Percentiles rank a stretch among this genome's conserved stretches.
Conservation (phyloP, 2,888 invertebrate genomes). For the Scrobipalpa costella region DNA sequence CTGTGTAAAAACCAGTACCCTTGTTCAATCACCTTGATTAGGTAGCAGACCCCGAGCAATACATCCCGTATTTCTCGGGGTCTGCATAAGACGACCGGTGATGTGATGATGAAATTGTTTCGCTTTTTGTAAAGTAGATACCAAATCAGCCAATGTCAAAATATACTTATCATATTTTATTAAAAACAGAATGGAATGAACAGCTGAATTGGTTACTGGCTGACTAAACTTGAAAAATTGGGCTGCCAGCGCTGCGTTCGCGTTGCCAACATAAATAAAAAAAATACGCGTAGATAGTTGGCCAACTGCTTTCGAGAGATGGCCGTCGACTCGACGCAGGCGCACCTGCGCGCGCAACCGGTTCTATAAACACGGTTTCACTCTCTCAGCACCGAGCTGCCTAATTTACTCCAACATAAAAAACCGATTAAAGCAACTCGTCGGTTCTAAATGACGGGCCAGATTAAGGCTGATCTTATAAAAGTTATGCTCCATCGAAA, state of each 20-base stretch:
- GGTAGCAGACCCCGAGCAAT: too few relatives aligned
- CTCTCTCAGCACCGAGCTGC: conserved; percentile 42
- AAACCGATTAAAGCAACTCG: conserved; percentile 21
- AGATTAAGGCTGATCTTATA: conserved; percentile 12
- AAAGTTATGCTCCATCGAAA: neutral
- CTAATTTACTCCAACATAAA: conserved; percentile 36
- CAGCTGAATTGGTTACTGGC: too few relatives aligned
- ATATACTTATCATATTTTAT: too few relatives aligned
- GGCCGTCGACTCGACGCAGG: conserved; percentile 43
- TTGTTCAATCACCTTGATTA: too few relatives aligned
- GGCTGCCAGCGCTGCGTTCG: neutral
- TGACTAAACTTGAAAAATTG: neutral
- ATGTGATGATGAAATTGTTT: too few relatives aligned
- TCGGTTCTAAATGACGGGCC: conserved; percentile 6
- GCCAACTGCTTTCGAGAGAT: conserved; percentile 37
- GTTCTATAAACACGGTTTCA: conserved; percentile 74
- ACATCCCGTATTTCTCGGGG: too few relatives aligned
- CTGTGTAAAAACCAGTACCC: too few relatives aligned
- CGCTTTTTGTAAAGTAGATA: too few relatives aligned
- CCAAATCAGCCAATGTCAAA: too few relatives aligned
- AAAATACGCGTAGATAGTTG: conserved; percentile 26
- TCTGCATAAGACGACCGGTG: too few relatives aligned
- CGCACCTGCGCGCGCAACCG: conserved; percentile 75
- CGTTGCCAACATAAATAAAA: conserved; percentile 18
- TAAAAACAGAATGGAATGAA: too few relatives aligned